Base-by-base conservation (phyloP, 2,113 vertebrate species). In the Elephantulus edwardii region DNA sequence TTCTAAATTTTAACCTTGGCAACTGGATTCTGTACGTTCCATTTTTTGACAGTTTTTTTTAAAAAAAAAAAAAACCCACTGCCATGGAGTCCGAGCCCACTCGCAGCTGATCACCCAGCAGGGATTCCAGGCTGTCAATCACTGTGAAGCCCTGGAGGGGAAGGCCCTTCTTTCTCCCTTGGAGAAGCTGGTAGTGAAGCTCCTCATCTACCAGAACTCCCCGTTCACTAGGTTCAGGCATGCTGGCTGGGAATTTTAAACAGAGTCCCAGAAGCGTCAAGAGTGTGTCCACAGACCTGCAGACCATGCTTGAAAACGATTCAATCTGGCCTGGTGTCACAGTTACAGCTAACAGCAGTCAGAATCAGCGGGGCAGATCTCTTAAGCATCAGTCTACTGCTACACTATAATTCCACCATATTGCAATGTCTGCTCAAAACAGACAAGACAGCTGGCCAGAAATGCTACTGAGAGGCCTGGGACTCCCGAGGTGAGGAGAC, bases 211-310 rank as follows among this genome's bases (percentile, higher is more conserved):
- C n/a, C n/a, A n/a, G n/a, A n/a, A n/a, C n/a, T n/a, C n/a, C n/a
- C n/a, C n/a, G 48, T 50, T 50, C 48, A 50, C 16, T 44, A 44
- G 70, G 20, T 7, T 70, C 28, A 50, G 26, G 33, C 71, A 50
- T 75, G 30, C 16, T 90, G 60, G 33, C 17, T 58, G 88, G 77
- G 28, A 75, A 82, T 82, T 88, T 64, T 72, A 42, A 83, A 62
- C 5, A 89, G n/a, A 50, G 10, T 17, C 19, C 40, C n/a, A 84
- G 19, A 10, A 91, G 74, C 77, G 28, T 87, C 64, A 89, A 50
- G 4, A 44, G 33, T 28, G 0, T 35, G 85, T 22, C 26, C 72
- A 28, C 2, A 56, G 40, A 58, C 8, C 35, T 38, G 44, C 0
- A 79, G 33, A 81, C 16, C 9, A 60, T 2, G 28, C 19, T 12